A percentile compares a stretch with the other conserved stretches of the same genome.
phyloP scores from a whole-genome alignment of 2,797 vertebrate species.

The Gadopsis bispinosus region DNA sequence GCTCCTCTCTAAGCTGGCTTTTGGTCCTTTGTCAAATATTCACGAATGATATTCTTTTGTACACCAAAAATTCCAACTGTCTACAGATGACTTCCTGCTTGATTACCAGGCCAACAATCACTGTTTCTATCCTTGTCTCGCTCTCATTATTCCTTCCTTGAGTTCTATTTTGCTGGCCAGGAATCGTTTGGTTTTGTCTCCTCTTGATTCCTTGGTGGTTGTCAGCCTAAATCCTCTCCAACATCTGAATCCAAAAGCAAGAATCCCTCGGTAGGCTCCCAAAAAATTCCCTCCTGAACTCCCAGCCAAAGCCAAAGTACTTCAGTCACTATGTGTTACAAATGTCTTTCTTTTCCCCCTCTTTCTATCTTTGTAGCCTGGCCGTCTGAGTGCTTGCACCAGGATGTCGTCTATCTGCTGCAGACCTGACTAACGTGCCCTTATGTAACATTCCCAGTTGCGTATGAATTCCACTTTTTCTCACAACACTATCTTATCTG shows the following conservation, averaged over 20 bases:
- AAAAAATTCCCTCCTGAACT: conserved; percentile 10
- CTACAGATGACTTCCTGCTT: conserved; percentile 10
- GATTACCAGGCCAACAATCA: conserved; percentile 8
- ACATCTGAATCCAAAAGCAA: conserved; percentile 22
- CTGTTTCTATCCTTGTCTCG: conserved; percentile 16
- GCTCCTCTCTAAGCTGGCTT: conserved; percentile 17
- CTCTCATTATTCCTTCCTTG: conserved; percentile 10
- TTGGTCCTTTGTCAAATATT: conserved; percentile 34
- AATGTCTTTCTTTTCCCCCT: conserved; percentile 21
- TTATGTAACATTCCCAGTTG: conserved; percentile 74
- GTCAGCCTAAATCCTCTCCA: conserved; percentile 13
- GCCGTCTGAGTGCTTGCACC: conserved; percentile 56
- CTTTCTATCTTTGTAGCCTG: conserved; percentile 49
- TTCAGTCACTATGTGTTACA: conserved; percentile 3
- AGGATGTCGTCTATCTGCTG: conserved; percentile 38
- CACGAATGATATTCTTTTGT: conserved; percentile 14
- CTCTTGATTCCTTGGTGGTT: conserved; percentile 10
- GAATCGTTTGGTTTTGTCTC: background rate
- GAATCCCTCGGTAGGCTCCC: conserved; percentile 12
- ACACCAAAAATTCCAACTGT: background rate
- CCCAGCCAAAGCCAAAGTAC: conserved; percentile 36
- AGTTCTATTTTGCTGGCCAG: background rate
- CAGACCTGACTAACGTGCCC: conserved; percentile 51
- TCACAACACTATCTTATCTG: conserved; percentile 43
- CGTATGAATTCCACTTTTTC: conserved; percentile 58